Conservation (phyloP, 2,888 invertebrate genomes). For the Troglohyphantes excavatus region DNA sequence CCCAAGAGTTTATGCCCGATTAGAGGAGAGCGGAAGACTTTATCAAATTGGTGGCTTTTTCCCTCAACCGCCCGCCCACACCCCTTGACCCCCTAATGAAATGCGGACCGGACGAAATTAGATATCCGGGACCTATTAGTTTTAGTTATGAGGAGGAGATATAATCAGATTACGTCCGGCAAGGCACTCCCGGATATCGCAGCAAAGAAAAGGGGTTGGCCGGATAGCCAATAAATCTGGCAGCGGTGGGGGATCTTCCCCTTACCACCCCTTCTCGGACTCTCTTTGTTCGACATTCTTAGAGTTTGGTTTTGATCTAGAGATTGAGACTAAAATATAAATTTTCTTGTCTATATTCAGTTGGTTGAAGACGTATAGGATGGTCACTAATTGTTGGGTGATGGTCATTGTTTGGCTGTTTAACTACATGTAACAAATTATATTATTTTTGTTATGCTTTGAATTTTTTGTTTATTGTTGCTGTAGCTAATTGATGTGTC, state of each 20-base stretch:
- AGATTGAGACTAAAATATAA: no score
- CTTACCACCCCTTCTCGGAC: neutral
- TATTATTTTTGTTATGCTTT: no score
- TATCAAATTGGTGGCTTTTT: constrained; percentile 76
- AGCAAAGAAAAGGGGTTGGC: constrained; percentile 47
- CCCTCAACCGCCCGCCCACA: constrained; percentile 28
- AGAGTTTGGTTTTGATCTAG: neutral
- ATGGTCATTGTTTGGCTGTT: no score
- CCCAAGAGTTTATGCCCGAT: constrained; percentile 75
- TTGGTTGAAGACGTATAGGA: no score
- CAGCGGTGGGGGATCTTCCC: neutral
- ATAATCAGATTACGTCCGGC: constrained; percentile 55
- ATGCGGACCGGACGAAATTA: constrained; percentile 68
- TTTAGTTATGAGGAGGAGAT: constrained; percentile 75
- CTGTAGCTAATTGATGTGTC: no score
- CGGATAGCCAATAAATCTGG: constrained; percentile 65
- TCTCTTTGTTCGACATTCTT: neutral
- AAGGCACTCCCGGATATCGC: constrained; percentile 34
- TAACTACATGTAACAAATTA: no score
- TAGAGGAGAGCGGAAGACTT: constrained; percentile 65
- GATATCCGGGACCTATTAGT: constrained; percentile 71
- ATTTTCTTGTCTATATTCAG: no score
- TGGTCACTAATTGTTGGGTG: no score
- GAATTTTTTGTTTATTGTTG: no score
- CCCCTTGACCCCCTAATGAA: constrained; percentile 65